phyloP scores from a whole-genome alignment of 30 jellyfish, hydroid and myxozoan species.

The Cassiopea andromeda region DNA sequence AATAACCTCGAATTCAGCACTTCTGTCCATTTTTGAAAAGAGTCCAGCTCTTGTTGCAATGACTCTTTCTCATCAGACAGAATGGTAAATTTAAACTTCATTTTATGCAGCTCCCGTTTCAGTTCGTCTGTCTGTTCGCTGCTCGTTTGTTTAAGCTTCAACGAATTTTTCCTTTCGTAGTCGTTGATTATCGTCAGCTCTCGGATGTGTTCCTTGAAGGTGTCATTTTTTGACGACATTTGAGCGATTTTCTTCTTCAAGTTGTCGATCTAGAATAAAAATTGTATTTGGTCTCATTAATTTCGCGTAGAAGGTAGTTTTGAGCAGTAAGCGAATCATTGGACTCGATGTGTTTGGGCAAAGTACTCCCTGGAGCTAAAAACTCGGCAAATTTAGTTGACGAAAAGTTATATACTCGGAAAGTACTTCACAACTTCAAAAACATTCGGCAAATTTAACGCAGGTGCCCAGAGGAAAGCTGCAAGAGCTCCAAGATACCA shows the following conservation, averaged over 20 bases:
- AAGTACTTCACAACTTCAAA: too few species aligned
- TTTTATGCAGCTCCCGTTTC: conserved; percentile 58
- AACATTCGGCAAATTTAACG: too few species aligned
- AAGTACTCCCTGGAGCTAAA: too few species aligned
- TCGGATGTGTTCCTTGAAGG: conserved; percentile 63
- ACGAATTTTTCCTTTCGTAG: conserved; percentile 77
- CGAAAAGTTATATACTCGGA: too few species aligned
- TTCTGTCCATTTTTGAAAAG: conserved; percentile 78
- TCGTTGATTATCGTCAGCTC: conserved; percentile 85
- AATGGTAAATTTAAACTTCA: conserved; percentile 59
- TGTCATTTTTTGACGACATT: conserved; percentile 66
- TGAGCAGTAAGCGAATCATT: too few species aligned
- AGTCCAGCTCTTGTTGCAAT: conserved; percentile 58
- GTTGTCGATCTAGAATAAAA: conserved; percentile 49
- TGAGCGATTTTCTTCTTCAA: conserved; percentile 39
- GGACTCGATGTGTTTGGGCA: too few species aligned
- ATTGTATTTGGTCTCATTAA: too few species aligned
- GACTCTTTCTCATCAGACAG: conserved; percentile 70
- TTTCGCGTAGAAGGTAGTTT: too few species aligned
- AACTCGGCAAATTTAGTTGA: too few species aligned
- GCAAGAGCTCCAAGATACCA: too few species aligned
- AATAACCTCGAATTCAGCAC: conserved; percentile 71
- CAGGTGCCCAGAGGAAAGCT: too few species aligned
- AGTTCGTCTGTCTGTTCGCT: conserved; percentile 73
- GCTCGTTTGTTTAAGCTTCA: conserved; percentile 60